Conservation (phyloP, 2,113 vertebrate genomes). For the Genyomyrus donnyi region DNA sequence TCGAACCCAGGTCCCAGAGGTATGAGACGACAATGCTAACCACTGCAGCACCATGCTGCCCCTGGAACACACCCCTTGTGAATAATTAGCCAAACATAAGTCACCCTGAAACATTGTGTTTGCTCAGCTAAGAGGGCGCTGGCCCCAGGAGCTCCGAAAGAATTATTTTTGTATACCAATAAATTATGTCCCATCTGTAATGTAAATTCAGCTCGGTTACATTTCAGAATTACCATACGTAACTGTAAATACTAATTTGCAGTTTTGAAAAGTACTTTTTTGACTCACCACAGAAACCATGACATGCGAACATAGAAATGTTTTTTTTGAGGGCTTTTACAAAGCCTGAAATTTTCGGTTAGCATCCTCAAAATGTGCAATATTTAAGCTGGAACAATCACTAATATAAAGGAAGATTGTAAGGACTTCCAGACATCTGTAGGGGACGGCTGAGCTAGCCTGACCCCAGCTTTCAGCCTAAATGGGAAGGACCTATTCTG, state of each 20-base stretch:
- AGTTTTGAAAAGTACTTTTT: not conserved
- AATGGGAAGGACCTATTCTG: not conserved
- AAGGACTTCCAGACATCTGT: not conserved
- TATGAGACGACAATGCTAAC: too few species aligned
- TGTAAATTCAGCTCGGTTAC: not conserved
- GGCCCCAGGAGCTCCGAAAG: not conserved
- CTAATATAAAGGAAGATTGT: not conserved
- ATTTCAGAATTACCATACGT: not conserved
- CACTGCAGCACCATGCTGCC: too few species aligned
- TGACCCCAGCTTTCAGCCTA: not conserved
- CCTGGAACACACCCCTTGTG: not conserved
- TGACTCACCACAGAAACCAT: not conserved
- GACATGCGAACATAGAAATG: not conserved
- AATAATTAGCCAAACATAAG: slow-evolving; percentile 5
- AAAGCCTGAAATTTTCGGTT: not conserved
- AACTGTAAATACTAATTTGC: not conserved
- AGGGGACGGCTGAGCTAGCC: not conserved
- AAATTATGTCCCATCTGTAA: not conserved
- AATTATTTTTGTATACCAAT: not conserved
- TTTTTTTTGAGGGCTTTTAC: not conserved
- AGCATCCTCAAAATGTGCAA: not conserved
- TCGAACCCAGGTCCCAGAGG: too few species aligned
- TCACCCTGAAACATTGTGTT: not conserved
- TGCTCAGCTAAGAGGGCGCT: not conserved
- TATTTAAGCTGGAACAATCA: not conserved